These are phyloP conservation scores for Aphodius sticticus DNA, from an alignment of 2,888 invertebrate genomes.

Conservation along the genomic window DNA sequence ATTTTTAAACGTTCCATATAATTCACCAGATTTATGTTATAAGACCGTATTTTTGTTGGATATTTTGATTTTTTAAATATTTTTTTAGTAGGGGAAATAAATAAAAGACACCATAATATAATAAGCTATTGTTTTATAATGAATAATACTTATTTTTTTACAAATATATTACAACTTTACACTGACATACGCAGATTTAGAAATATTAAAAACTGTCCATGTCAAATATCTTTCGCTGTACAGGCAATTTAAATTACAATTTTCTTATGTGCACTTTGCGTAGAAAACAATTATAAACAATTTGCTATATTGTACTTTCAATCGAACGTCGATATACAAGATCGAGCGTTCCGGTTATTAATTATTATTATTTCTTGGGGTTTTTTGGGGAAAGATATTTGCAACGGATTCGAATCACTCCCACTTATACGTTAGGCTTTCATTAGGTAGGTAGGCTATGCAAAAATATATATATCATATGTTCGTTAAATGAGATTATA, in stretches of 20 bases:
- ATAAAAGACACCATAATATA: constrained; percentile 26
- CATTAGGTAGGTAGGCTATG: constrained; percentile 4
- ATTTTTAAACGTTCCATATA: too few species aligned
- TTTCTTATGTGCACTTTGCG: background rate
- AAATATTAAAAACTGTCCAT: constrained; percentile 44
- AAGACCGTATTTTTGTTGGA: too few species aligned
- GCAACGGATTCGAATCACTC: background rate
- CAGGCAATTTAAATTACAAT: background rate
- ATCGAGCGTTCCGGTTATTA: background rate
- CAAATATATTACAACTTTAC: constrained; percentile 63
- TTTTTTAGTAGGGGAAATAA: constrained; percentile 17
- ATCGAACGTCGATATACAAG: background rate
- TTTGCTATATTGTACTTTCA: background rate
- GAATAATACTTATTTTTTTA: constrained; percentile 54
- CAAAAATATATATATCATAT: background rate
- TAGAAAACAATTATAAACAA: background rate
- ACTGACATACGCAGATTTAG: constrained; percentile 56
- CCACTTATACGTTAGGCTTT: background rate
- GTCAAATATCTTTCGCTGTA: constrained; percentile 14
- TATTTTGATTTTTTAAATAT: background rate
- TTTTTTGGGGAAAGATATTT: background rate
- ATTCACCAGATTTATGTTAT: too few species aligned
- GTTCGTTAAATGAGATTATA: background rate
- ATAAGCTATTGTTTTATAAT: constrained; percentile 47
- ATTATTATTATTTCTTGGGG: background rate